A percentile compares a stretch with the other conserved stretches of the same genome.
Conservation (phyloP, 2,888 invertebrate species). For the Himalopsyche anomala region DNA sequence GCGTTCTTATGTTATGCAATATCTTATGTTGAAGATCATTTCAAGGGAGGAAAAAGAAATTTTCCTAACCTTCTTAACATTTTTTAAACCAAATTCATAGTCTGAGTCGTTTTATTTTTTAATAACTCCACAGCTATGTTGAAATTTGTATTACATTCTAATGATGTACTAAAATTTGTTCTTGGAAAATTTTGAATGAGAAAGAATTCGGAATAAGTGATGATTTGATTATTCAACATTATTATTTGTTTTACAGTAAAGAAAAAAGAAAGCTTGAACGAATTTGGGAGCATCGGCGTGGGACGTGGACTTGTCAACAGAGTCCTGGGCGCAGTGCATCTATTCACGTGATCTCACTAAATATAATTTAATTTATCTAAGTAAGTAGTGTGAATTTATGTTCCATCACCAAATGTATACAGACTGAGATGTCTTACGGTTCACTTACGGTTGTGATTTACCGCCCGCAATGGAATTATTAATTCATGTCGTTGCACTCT, state of each 20-base stretch:
- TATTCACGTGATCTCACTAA: constrained; percentile 55
- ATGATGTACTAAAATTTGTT: no score
- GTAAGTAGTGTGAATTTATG: neutral
- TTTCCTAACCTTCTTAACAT: no score
- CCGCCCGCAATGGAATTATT: neutral
- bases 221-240: neutral
- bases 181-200: no score
- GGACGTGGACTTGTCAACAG: constrained; percentile 61
- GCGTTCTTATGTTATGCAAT: no score
- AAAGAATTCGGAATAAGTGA: neutral
- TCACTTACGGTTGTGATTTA: neutral
- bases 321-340: constrained; percentile 62
- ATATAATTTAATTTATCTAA: neutral
- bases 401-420: neutral
- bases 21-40: no score
- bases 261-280: constrained; percentile 46
- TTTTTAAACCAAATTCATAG: no score
- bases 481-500: no score
- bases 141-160: no score
- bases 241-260: constrained; percentile 49
- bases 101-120: no score
- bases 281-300: constrained; percentile 48
- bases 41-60: no score
- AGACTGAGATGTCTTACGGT: neutral
- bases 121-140: no score